phyloP scores from a whole-genome alignment of 2,797 vertebrate species.

The Sardinella longiceps region DNA sequence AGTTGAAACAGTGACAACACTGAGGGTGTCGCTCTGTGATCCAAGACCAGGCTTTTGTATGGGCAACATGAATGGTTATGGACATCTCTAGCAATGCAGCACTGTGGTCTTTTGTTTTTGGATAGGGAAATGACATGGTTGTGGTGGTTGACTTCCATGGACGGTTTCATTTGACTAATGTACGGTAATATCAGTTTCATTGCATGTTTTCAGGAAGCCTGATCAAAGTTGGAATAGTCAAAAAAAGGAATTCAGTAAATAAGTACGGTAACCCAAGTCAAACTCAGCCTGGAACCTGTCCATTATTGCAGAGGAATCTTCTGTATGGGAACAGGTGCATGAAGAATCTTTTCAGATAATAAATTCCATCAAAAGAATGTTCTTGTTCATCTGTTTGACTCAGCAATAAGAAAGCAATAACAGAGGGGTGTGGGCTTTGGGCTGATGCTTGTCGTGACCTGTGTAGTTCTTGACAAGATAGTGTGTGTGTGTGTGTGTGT shows the following conservation, averaged over 20 bases:
- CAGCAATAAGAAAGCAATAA: neutral
- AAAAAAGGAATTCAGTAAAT: neutral
- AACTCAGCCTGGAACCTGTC: neutral
- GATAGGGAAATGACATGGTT: neutral
- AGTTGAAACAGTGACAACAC: neutral
- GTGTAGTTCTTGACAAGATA: neutral
- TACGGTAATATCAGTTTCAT: too few species aligned
- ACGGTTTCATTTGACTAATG: too few species aligned
- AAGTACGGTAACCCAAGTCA: neutral
- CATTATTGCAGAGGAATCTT: neutral
- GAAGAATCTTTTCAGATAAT: neutral
- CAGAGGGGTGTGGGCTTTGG: neutral
- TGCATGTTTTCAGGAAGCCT: neutral
- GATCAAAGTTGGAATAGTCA: neutral
- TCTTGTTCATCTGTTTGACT: slow-evolving; percentile 5
- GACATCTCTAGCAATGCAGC: too few species aligned
- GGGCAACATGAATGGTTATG: too few species aligned
- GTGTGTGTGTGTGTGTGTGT: neutral
- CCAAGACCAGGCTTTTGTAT: too few species aligned
- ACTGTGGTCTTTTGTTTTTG: neutral
- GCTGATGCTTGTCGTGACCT: neutral
- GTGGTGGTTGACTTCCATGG: too few species aligned
- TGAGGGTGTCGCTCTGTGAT: too few species aligned
- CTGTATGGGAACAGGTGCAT: neutral
- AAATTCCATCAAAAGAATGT: neutral